phyloP scores from a whole-genome alignment of 2,797 vertebrate species.

The Valencia hispanica region DNA sequence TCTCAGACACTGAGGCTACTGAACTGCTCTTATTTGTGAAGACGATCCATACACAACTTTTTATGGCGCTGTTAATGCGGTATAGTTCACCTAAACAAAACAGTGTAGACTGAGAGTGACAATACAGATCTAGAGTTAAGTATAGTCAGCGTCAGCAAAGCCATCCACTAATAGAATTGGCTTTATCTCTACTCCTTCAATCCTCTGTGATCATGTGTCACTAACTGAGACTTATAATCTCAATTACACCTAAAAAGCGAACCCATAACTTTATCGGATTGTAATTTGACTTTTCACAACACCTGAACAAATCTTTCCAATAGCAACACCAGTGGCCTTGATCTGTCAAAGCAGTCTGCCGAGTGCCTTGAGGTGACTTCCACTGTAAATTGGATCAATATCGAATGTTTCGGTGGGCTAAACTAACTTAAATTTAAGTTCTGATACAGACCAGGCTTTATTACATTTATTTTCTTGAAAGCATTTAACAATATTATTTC shows the following conservation, averaged over 20 bases:
- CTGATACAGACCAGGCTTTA: not conserved
- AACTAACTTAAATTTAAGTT: not conserved
- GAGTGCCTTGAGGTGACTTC: not conserved
- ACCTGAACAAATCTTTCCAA: not conserved
- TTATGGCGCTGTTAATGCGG: no score
- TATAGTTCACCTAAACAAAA: no score
- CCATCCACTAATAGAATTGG: not conserved
- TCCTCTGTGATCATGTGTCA: no score
- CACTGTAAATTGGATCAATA: not conserved
- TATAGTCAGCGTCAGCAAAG: not conserved
- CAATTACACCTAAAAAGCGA: not conserved
- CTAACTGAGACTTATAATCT: not conserved
- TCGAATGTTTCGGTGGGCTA: not conserved
- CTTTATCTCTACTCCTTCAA: no score
- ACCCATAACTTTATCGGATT: not conserved
- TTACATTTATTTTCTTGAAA: not conserved
- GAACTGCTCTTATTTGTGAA: no score
- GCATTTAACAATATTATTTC: not conserved
- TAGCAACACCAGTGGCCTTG: not conserved
- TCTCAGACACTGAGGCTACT: no score
- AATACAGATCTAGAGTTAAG: no score
- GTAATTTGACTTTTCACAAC: not conserved
- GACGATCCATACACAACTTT: no score
- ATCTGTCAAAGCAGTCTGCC: not conserved
- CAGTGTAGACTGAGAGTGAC: no score